Conservation (phyloP, 2,888 invertebrate genomes). For the Parelbella ahira region DNA sequence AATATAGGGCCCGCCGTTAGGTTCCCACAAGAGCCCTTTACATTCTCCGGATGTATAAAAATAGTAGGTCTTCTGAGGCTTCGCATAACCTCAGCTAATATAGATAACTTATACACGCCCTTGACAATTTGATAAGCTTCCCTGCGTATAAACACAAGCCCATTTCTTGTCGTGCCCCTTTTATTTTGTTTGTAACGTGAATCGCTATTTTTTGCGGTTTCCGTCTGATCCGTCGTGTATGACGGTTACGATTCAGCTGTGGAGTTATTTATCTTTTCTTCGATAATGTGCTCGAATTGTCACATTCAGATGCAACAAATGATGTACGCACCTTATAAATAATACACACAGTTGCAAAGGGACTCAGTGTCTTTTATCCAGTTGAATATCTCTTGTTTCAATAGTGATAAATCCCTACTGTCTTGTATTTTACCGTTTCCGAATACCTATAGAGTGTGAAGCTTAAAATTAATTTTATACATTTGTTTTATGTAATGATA, state of each 20-base stretch:
- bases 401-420: no score
- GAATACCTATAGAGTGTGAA: no score
- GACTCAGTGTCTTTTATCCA: no score
- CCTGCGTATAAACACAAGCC: constrained; percentile 30
- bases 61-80: constrained; percentile 23
- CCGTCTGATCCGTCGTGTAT: constrained; percentile 68
- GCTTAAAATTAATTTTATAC: no score
- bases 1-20: constrained; percentile 12
- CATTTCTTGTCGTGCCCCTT: constrained; percentile 42
- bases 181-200: constrained; percentile 58
- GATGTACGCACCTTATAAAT: no score
- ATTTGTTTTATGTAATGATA: no score
- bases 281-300: constrained; percentile 39
- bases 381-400: no score
- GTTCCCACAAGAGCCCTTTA: constrained; percentile 24
- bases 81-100: constrained; percentile 22
- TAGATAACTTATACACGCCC: constrained; percentile 19
- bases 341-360: neutral
- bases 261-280: constrained; percentile 49
- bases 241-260: constrained; percentile 72
- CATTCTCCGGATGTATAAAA: constrained; percentile 22
- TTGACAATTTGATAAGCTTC: constrained; percentile 23
- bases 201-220: constrained; percentile 78
- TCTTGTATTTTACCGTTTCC: no score
- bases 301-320: constrained; percentile 1